Evolutionary conservation across 1,140 invertebrate genomes (phyloP).

Genomic region (Alviniconcha marisindica): DNA sequence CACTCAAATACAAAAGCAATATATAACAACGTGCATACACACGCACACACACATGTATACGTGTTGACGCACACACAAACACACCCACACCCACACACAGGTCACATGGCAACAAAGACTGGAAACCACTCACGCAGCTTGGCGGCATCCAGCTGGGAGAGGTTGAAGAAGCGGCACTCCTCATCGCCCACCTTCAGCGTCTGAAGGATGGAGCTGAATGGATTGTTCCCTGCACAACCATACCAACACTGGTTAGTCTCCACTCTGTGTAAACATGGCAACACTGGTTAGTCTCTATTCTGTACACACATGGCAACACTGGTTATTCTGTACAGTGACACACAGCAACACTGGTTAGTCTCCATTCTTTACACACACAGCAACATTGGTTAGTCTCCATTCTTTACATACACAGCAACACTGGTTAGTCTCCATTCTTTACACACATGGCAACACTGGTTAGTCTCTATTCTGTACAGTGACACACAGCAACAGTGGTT

Average conservation of each 20-base stretch:
- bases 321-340: neutral
- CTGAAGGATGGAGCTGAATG: conserved; percentile 84
- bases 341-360: neutral
- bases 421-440: neutral
- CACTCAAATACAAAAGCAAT: neutral
- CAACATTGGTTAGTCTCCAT: too few relatives aligned
- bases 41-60: too few relatives aligned
- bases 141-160: conserved; percentile 80
- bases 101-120: neutral
- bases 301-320: neutral
- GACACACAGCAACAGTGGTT: neutral
- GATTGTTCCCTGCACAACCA: conserved; percentile 78
- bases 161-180: conserved; percentile 86
- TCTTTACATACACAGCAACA: too few relatives aligned
- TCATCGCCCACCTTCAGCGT: conserved; percentile 82
- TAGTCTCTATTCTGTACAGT: neutral
- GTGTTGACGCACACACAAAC: too few relatives aligned
- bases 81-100: too few relatives aligned
- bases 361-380: too few relatives aligned
- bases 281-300: neutral
- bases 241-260: neutral
- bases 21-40: neutral
- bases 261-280: neutral
- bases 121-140: conserved; percentile 85
- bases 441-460: neutral